These are phyloP conservation scores for Torymus tubicola DNA, from an alignment of 2,888 invertebrate genomes.

Conservation along the genomic window DNA sequence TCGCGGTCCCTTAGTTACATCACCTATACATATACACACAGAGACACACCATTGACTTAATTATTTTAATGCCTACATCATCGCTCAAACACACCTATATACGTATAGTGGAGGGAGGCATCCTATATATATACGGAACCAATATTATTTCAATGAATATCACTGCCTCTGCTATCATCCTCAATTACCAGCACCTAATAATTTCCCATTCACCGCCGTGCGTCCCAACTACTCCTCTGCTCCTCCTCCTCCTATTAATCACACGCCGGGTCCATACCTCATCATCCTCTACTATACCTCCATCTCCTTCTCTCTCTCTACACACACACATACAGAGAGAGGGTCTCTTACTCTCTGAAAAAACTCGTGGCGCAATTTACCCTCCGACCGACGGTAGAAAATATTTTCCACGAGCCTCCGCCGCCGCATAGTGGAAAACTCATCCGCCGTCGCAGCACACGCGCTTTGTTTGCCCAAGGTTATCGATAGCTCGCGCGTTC, in stretches of 20 bases:
- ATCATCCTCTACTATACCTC: background rate
- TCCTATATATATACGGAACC: too few relatives aligned
- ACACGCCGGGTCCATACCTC: background rate
- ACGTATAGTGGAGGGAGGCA: too few relatives aligned
- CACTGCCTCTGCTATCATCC: slow-evolving; percentile 1
- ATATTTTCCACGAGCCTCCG: slow-evolving; percentile 16
- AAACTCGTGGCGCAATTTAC: slow-evolving; percentile 9
- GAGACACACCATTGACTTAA: too few relatives aligned
- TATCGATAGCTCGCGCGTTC: slow-evolving; percentile 53
- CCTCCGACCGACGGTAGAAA: background rate
- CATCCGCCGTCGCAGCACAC: slow-evolving; percentile 11
- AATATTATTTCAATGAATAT: slow-evolving; percentile 4
- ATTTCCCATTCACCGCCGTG: slow-evolving; percentile 19
- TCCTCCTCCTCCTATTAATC: background rate
- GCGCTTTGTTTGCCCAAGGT: slow-evolving; percentile 21
- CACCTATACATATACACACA: too few relatives aligned
- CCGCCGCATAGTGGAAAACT: slow-evolving; percentile 13
- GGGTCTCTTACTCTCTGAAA: too few relatives aligned
- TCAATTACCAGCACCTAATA: slow-evolving; percentile 30
- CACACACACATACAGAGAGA: too few relatives aligned
- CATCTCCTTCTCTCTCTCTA: too few relatives aligned
- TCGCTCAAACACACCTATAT: too few relatives aligned
- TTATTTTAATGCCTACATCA: too few relatives aligned
- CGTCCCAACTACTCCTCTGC: background rate
- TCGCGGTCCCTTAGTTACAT: too few relatives aligned